A percentile compares a stretch with the other conserved stretches of the same genome.
Conservation (phyloP, 2,888 invertebrate genomes). For the Vandiemenella viatica region DNA sequence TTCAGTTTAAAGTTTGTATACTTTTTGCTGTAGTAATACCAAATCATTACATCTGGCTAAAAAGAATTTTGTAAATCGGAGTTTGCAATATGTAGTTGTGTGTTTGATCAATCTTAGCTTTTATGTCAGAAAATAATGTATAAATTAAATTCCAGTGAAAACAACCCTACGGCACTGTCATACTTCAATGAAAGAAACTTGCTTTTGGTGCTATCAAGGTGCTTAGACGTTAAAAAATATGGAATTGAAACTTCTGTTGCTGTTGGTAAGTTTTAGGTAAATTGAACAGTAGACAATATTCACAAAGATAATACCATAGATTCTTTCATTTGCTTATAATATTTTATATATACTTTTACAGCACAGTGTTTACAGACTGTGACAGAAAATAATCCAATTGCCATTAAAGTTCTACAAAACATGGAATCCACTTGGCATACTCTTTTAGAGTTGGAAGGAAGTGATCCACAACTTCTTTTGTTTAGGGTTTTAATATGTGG, state of each 20-base stretch:
- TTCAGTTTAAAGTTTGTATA: too few species aligned
- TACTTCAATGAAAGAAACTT: slow-evolving; percentile 47
- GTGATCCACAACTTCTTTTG: slow-evolving; percentile 4
- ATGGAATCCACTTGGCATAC: slow-evolving; percentile 24
- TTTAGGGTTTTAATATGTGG: background rate
- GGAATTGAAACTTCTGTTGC: slow-evolving; percentile 32
- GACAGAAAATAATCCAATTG: slow-evolving; percentile 50
- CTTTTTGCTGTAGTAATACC: too few species aligned
- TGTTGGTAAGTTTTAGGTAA: slow-evolving; percentile 22
- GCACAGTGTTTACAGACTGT: slow-evolving; percentile 55
- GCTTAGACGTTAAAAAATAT: slow-evolving; percentile 40
- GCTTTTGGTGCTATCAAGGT: slow-evolving; percentile 41
- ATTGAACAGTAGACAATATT: background rate
- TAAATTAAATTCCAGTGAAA: slow-evolving; percentile 31
- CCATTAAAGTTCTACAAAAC: slow-evolving; percentile 37
- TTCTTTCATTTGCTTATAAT: background rate
- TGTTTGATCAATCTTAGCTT: too few species aligned
- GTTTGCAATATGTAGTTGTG: too few species aligned
- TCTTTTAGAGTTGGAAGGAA: slow-evolving; percentile 24
- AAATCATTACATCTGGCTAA: too few species aligned
- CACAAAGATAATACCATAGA: too few species aligned
- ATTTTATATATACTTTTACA: slow-evolving; percentile 16
- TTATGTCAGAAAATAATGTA: too few species aligned
- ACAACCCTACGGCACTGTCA: slow-evolving; percentile 40
- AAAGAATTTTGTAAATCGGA: too few species aligned